Evolutionary conservation across 2,888 invertebrate species (phyloP).

Genomic region (Micropterix aruncella): DNA sequence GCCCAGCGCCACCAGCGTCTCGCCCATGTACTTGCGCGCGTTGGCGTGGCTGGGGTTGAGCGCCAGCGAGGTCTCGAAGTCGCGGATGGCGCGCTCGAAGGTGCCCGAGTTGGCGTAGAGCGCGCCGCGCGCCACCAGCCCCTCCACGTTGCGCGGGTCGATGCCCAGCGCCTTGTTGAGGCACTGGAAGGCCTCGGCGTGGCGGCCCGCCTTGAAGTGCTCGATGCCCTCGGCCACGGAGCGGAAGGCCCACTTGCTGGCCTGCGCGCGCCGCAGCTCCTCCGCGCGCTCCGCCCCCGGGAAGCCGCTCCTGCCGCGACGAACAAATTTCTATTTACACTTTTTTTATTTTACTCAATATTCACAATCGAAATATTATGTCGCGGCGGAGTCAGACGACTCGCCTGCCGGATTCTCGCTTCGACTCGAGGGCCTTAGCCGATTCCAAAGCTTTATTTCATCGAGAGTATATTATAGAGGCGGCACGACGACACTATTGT

Average conservation of each 20-base stretch:
- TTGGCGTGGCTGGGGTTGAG: slow-evolving; percentile 83
- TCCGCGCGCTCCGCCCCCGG: slow-evolving; percentile 68
- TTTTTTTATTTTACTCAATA: too few species aligned
- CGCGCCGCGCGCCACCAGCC: slow-evolving; percentile 81
- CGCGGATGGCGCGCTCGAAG: slow-evolving; percentile 86
- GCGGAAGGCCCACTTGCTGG: slow-evolving; percentile 86
- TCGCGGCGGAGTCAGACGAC: too few species aligned
- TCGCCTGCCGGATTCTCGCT: too few species aligned
- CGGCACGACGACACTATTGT: too few species aligned
- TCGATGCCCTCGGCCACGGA: slow-evolving; percentile 92
- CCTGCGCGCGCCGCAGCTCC: slow-evolving; percentile 78
- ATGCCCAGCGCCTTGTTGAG: slow-evolving; percentile 86
- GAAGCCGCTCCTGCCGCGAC: slow-evolving; percentile 65
- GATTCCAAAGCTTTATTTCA: too few species aligned
- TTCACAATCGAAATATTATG: too few species aligned
- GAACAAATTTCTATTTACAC: too few species aligned
- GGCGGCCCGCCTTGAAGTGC: slow-evolving; percentile 84
- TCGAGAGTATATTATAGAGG: too few species aligned
- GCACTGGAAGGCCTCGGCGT: slow-evolving; percentile 90
- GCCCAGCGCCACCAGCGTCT: slow-evolving; percentile 81
- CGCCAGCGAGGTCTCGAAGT: slow-evolving; percentile 84
- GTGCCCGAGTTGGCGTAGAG: slow-evolving; percentile 89
- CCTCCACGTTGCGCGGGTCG: slow-evolving; percentile 85
- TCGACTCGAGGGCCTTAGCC: too few species aligned
- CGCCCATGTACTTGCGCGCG: slow-evolving; percentile 87